Conservation (phyloP, 2,797 vertebrate genomes). For the Bovichtus diacanthus region DNA sequence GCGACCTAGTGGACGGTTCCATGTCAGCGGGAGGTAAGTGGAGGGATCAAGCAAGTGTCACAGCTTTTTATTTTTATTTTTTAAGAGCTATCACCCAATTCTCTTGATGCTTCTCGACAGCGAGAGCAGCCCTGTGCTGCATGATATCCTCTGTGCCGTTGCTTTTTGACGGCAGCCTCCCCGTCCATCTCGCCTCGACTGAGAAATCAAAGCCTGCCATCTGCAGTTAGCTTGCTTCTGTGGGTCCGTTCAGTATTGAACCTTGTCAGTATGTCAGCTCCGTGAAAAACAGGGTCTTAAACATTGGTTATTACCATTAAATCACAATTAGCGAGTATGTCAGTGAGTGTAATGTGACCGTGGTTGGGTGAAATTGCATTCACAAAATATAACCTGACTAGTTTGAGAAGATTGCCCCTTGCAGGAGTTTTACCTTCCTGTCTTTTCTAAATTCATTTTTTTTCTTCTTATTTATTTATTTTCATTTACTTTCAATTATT, state of each 20-base stretch:
- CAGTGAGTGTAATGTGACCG: not conserved
- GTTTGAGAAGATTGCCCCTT: conserved; percentile 3
- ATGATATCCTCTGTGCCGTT: conserved; percentile 4
- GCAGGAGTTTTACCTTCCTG: conserved; percentile 1
- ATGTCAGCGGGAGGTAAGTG: conserved; percentile 27
- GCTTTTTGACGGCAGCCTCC: conserved; percentile 37
- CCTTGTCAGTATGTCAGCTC: not conserved
- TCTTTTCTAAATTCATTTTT: conserved; percentile 27
- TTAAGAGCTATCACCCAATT: conserved; percentile 3
- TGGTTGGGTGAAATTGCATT: not conserved
- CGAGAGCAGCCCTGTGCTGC: conserved; percentile 11
- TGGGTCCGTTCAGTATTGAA: not conserved
- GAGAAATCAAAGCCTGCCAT: conserved; percentile 26
- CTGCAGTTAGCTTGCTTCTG: not conserved
- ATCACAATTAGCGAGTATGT: not conserved
- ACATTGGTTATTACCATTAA: not conserved
- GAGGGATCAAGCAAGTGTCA: conserved; percentile 11
- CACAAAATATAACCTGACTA: not conserved
- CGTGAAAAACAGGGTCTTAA: not conserved
- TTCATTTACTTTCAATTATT: conserved; percentile 56
- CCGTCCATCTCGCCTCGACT: not conserved
- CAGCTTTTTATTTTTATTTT: not conserved
- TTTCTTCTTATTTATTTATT: conserved; percentile 57
- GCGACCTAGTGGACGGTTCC: conserved; percentile 11
- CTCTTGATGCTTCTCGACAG: no score